Evolutionary conservation across 1,140 invertebrate genomes (phyloP).

Genomic region (Brachionus calyciflorus): DNA sequence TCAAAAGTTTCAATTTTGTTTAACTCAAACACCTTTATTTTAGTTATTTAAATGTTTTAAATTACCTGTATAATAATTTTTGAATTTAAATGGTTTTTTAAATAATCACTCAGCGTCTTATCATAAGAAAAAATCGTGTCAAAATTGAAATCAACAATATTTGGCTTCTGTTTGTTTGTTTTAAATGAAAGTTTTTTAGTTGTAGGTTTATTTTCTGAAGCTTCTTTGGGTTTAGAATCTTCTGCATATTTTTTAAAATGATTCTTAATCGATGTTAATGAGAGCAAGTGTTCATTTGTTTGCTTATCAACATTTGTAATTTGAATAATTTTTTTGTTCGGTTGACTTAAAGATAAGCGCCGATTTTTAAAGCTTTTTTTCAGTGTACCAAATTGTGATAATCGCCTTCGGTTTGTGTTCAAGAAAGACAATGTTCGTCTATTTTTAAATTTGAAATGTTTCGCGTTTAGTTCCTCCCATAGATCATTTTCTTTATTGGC

Average conservation of each 20-base stretch:
- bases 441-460: conserved; percentile 1
- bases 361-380: conserved; percentile 19
- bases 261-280: conserved; percentile 19
- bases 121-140: conserved; percentile 21
- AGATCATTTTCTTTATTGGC: conserved; percentile 18
- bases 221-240: background rate
- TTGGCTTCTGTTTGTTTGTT: conserved; percentile 15
- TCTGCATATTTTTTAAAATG: background rate
- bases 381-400: background rate
- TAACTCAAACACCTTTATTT: background rate
- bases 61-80: conserved; percentile 4
- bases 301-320: background rate
- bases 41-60: background rate
- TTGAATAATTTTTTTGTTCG: background rate
- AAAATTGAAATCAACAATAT: conserved; percentile 12
- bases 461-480: background rate
- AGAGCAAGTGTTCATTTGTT: background rate
- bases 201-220: background rate
- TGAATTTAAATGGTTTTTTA: conserved; percentile 21
- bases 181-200: conserved; percentile 8
- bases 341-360: background rate
- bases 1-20: background rate
- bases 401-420: background rate
- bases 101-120: background rate
- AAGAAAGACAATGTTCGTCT: conserved; percentile 21